Conservation (phyloP, 2,113 vertebrate genomes). For the Rousettus leschenaultii region DNA sequence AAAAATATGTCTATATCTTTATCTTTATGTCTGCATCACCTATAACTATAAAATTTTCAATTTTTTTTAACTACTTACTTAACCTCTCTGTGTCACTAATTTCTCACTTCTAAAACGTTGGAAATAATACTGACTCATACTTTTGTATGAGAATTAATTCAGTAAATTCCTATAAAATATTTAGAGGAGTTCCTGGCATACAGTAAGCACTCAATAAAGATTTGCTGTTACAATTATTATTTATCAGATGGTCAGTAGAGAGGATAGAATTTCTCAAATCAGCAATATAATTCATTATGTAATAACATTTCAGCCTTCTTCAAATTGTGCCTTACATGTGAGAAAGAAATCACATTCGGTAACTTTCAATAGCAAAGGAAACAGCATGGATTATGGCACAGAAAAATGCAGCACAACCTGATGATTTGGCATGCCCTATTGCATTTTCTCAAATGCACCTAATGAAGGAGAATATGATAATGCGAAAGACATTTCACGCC, state of each 20-base stretch:
- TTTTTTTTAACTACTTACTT: neutral
- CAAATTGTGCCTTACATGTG: neutral
- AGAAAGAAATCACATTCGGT: neutral
- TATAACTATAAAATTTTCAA: neutral
- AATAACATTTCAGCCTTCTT: neutral
- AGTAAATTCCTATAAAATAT: neutral
- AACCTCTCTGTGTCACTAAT: neutral
- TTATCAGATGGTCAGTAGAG: neutral
- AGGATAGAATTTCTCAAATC: neutral
- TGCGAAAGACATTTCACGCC: slow-evolving; percentile 49
- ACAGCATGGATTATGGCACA: neutral
- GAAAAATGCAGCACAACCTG: neutral
- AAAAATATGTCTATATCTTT: neutral
- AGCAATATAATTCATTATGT: neutral
- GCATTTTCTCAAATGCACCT: slow-evolving; percentile 35
- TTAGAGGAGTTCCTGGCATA: neutral
- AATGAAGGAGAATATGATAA: slow-evolving; percentile 55
- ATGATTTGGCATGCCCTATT: neutral
- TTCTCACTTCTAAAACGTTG: neutral
- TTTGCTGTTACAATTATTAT: neutral
- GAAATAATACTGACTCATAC: neutral
- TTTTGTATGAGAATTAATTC: neutral
- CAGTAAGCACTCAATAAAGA: neutral
- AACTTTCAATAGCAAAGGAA: neutral
- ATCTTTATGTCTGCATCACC: neutral